phyloP scores from a whole-genome alignment of 2,888 invertebrate genomes.

The Conchocele bisecta region DNA sequence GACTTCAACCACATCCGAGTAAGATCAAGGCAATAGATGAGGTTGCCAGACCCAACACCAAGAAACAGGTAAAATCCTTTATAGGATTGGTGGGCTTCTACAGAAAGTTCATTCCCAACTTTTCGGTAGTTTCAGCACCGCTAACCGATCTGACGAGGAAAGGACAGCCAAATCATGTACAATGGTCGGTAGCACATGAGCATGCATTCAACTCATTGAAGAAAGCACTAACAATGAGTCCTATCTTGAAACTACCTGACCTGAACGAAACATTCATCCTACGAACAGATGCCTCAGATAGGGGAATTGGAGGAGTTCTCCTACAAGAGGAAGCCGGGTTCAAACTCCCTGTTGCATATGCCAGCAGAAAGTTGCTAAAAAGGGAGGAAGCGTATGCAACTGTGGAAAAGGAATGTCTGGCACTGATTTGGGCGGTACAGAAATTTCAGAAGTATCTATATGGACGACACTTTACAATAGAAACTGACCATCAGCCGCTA shows the following conservation, averaged over 20 bases:
- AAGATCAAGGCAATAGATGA: slow-evolving; percentile 18
- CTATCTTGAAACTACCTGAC: slow-evolving; percentile 4
- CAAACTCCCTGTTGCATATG: slow-evolving; percentile 5
- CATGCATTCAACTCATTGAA: slow-evolving; percentile 21
- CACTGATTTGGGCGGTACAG: slow-evolving; percentile 2
- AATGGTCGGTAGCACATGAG: slow-evolving; percentile 39
- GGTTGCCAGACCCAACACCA: neutral
- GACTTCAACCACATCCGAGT: neutral
- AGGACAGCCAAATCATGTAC: slow-evolving; percentile 23
- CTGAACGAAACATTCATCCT: neutral
- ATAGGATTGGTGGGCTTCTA: slow-evolving; percentile 35
- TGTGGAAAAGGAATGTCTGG: slow-evolving; percentile 15
- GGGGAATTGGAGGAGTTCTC: neutral
- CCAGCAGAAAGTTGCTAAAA: neutral
- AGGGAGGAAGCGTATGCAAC: neutral
- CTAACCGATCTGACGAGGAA: slow-evolving; percentile 41
- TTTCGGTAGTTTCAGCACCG: slow-evolving; percentile 24
- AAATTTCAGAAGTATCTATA: slow-evolving; percentile 17
- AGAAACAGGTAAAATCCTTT: slow-evolving; percentile 19
- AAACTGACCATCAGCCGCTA: slow-evolving; percentile 12
- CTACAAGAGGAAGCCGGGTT: slow-evolving; percentile 7
- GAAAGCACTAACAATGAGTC: neutral
- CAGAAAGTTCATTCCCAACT: slow-evolving; percentile 26
- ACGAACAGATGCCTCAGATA: slow-evolving; percentile 3
- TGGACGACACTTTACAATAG: slow-evolving; percentile 10